These are phyloP conservation scores for Tribolium madens DNA, from an alignment of 1,140 invertebrate genomes.

Conservation along the genomic window DNA sequence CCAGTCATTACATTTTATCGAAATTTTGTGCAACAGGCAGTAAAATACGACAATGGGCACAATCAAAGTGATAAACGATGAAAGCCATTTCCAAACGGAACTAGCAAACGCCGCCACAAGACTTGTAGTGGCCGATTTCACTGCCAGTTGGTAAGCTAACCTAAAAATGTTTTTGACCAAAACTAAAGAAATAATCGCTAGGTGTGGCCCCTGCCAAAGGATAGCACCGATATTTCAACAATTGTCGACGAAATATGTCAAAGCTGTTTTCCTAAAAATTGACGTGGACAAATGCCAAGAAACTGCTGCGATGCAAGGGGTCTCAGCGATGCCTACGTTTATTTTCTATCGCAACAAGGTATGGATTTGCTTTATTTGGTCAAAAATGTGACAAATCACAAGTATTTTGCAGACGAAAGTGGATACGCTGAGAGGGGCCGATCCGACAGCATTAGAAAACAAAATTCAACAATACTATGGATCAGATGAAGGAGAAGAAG, in stretches of 20 bases:
- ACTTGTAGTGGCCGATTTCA: slow-evolving; percentile 95
- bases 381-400: neutral
- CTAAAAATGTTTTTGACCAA: slow-evolving; percentile 33
- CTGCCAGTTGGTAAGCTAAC: slow-evolving; percentile 83
- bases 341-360: slow-evolving; percentile 92
- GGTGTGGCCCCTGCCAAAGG: slow-evolving; percentile 94
- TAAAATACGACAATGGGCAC: slow-evolving; percentile 55
- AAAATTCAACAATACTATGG: slow-evolving; percentile 93
- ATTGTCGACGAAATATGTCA: slow-evolving; percentile 85
- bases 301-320: slow-evolving; percentile 85
- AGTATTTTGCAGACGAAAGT: slow-evolving; percentile 75
- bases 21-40: neutral
- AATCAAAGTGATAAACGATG: slow-evolving; percentile 73
- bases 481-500: slow-evolving; percentile 72
- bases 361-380: slow-evolving; percentile 36
- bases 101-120: slow-evolving; percentile 83
- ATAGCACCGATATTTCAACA: slow-evolving; percentile 93
- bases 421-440: slow-evolving; percentile 86
- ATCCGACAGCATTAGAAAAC: slow-evolving; percentile 82
- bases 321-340: slow-evolving; percentile 98
- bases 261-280: slow-evolving; percentile 94
- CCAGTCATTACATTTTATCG: slow-evolving; percentile 33
- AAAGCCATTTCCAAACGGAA: slow-evolving; percentile 87
- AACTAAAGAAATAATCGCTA: slow-evolving; percentile 62
- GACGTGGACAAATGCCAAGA: slow-evolving; percentile 92